Evolutionary conservation across 2,888 invertebrate genomes (phyloP), one percentile per base, ranked within the genome.

Genomic region (Leucoma salicis): DNA sequence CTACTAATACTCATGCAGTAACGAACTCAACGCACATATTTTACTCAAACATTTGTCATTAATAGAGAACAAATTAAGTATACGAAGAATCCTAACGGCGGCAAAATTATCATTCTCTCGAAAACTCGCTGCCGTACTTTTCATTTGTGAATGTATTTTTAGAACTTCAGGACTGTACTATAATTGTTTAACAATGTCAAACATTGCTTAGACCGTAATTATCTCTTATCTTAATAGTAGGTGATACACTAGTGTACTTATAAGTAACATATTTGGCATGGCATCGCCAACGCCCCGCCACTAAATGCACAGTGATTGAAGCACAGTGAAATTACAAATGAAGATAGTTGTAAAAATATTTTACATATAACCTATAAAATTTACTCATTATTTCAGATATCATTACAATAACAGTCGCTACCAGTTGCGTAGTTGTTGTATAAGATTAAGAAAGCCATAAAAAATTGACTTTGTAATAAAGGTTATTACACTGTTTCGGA

Each of bases 161-260:
- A 54, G 46, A 58, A 57, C 50, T 46, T 29, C 31, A 4, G 39
- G 39, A n/a, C 42, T 39, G 46, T 31, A 44, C 35, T 44, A 49
- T 51, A 42, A 13, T 35, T 14, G 28, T 57, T 59, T 39, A 49
- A 66, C 74, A 74, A 78, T 75, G 77, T 78, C 59, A 70, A 46
- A 78, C 78, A 76, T 72, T 75, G 76, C 46, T 39, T 65, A 66
- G 63, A 65, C 61, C 55, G 63, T 56, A 45, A 34, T 57, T 43
- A 45, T 31, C 44, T 62, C 63, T 53, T 42, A 51, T 39, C 50
- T 60, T 65, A 63, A 63, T 44, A 27, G 36, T 58, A 51, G 33
- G 39, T 33, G 16, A 58, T 63, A 68, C 42, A 62, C 59, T 70
- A 66, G 63, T 71, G 70, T 74, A 73, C 70, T 70, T 70, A 68